Evolutionary conservation across 2,113 vertebrate genomes (phyloP), one percentile per base, ranked within the genome.

Genomic region (Papio anubis): DNA sequence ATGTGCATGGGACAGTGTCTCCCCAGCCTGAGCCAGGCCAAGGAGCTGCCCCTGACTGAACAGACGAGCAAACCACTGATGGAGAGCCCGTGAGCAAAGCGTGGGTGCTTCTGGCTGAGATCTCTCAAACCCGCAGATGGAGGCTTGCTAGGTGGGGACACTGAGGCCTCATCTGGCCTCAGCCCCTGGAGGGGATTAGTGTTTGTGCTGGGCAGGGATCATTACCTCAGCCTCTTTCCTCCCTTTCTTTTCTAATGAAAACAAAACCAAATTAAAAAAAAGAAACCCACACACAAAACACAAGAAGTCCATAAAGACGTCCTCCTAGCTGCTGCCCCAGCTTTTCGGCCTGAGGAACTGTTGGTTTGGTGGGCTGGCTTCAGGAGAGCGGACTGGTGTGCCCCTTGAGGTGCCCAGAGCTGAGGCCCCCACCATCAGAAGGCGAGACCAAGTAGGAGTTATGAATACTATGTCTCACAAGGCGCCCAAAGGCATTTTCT

Each of bases 401-500:
- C 85, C 72, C 6, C 48, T 27, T 21, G 45, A n/a, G n/a, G 50
- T 50, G 50, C n/a, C 91, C 1, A 0, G 87, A 89, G 66, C 0
- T 0, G 61, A 78, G 75, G 32, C 52, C 38, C 64, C 81, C 27
- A 13, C 23, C 1, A 0, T 45, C 12, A 25, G 45, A 57, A 88
- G 57, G 50, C 59, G 64, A 81, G 85, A 78, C 88, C 83, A 90
- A 81, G 52, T 5, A 70, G 80, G 80, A 92, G 27, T 84, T 94
- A 76, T 38, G 93, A 95, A 95, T 93, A 94, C 66, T 73, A 5
- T 48, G 87, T 91, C 83, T 92, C 52, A 64, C 57, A 78, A 95
- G 81, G 81, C 8, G n/a, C 92, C 95, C 21, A 12, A 80, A 95
- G 88, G 92, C 90, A 93, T 95, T 96, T 97, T 97, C 90, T 97